phyloP scores from a whole-genome alignment of 2,113 vertebrate genomes.

The Myocastor coypus region DNA sequence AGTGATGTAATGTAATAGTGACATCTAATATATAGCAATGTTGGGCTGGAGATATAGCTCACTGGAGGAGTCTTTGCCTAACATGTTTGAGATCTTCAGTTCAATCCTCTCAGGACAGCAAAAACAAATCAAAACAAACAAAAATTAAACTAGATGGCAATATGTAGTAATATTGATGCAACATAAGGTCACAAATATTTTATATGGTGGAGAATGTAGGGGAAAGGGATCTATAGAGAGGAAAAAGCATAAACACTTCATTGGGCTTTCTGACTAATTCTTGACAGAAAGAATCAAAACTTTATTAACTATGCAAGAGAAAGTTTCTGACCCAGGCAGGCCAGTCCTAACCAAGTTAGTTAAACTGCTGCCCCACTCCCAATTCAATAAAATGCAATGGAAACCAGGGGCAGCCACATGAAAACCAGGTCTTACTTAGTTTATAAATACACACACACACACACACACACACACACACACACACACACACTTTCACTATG shows the following conservation, averaged over 20 bases:
- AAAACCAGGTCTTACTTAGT: not conserved
- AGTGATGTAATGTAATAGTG: not conserved
- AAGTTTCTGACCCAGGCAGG: not conserved
- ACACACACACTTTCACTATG: not conserved
- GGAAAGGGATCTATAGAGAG: not conserved
- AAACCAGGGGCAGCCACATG: not conserved
- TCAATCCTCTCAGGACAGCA: no score
- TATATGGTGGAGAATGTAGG: not conserved
- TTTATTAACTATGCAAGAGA: not conserved
- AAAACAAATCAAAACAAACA: no score
- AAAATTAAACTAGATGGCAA: not conserved
- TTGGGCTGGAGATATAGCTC: not conserved
- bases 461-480: no score
- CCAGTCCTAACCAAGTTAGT: not conserved
- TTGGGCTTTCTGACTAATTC: not conserved
- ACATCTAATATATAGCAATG: not conserved
- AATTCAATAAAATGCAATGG: not conserved
- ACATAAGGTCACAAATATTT: slow-evolving; percentile 21
- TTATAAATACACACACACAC: not conserved
- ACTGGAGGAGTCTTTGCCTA: no score
- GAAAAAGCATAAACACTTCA: not conserved
- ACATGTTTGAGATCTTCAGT: no score
- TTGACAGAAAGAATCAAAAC: not conserved
- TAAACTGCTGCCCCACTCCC: not conserved
- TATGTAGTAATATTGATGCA: not conserved